Base-by-base conservation (phyloP, 2,888 invertebrate species). In the Nymphalis c-album region DNA sequence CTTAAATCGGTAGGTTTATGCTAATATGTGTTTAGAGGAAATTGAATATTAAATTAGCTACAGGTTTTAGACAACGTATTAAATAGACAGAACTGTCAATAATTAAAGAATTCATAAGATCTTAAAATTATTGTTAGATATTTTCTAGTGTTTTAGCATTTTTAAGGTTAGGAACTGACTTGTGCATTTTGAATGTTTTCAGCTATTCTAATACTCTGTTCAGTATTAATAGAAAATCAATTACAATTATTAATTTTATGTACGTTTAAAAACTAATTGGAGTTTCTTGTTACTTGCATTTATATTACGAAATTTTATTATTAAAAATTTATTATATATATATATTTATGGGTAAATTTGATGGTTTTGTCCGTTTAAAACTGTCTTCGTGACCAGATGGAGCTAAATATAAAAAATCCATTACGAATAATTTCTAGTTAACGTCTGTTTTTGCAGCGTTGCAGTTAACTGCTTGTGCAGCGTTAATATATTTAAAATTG, bases 1-100 rank as follows among this genome's bases (percentile, higher is more conserved):
- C 81, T 77, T 79, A 79, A 78, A 74, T 83, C 81, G 80, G 83
- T 81, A 75, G 85, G 82, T 81, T 80, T 78, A 80, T 82, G 78
- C 77, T 72, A 62, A 31, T 26, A 65, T 8, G 51, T 63, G 63
- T 57, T 67, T 61, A 60, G 50, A 50, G 64, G 35, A 58, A 31
- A 50, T 40, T 18, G 13, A 57, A 10, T 40, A 40, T 57, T 66
- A 48, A 66, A 59, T 45, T 61, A 55, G 55, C 53, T 65, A 60
- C 45, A 59, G 59, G 45, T 66, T 55, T 66, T 57, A 66, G 66
- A 68, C 53, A 35, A 59, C 16, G 59, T 50, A 47, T 53, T 57
- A 70, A 70, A 63, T 20, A 22, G 60, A 65, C 65, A 65, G 35
- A 63, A 65, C 48, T 71, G 58, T 66, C 63, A 60, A 60, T 50